Base-by-base conservation (phyloP, 1,140 invertebrate genomes). In the Brachionus sp. region DNA sequence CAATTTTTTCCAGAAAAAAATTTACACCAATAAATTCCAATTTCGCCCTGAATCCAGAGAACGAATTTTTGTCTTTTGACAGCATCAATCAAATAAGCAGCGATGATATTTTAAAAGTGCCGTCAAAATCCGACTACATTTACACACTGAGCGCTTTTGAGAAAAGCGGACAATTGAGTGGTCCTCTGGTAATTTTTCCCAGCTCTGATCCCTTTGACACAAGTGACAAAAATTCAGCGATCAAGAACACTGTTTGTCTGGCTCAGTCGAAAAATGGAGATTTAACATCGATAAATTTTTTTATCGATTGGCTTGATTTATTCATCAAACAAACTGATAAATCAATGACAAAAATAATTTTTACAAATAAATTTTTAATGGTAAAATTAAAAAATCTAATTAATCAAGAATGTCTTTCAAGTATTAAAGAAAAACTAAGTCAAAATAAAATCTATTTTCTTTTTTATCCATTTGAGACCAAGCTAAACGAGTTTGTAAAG, bases 101-200 rank as follows among this genome's bases (percentile, higher is more conserved):
- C 5, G 37, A 16, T 1, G 35, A 37, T 13, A 70, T 16, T 70
- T 16, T 39, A 70, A 39, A 70, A 37, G n/a, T 39, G 4, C 16
- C 66, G 16, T 12, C 16, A 16, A 35, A 19, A 37, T 44, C 50
- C 16, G 19, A 57, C 50, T 57, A 46, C 42, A 35, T 75, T 4
- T 23, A 75, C 44, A 46, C n/a, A 29, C n/a, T 75, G 44, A 46
- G 29, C n/a, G 70, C 70, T 25, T 75, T 75, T 29, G 70, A 75
- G 2, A 16, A 75, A 10, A 12, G 16, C 25, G 70, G 70, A 25
- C 16, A 46, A 44, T 23, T 75, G n/a, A 13, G 19, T 25, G 25
- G 37, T 75, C 70, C 70, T 25, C 25, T 75, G 19, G 39, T 75
- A 9, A 13, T 46, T 16, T 46, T 75, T 25, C 70, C 70, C 9